Evolutionary conservation across 2,888 invertebrate genomes (phyloP), one percentile per base, ranked within the genome.

Genomic region (Sericinus montela): DNA sequence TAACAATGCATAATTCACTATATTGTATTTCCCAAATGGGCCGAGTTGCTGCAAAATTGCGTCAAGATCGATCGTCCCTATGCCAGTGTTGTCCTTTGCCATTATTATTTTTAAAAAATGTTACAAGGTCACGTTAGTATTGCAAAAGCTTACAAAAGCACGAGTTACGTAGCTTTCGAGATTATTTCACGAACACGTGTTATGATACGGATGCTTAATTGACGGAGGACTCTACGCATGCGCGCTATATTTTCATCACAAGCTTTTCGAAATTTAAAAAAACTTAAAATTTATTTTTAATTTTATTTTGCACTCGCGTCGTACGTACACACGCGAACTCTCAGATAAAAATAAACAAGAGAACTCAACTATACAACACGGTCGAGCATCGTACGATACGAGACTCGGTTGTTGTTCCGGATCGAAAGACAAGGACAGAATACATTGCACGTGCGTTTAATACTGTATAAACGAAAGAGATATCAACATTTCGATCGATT

Each of bases 1-100:
- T 1, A 82, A 60, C 9, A 88, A 60, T 0, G 80, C 79, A 73
- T 85, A 88, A 51, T 86, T 87, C 52, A 85, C 58, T 10, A 88
- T 59, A 36, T 87, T 86, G 54, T 77, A 88, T 51, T 60, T 81
- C 3, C 88, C 87, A 55, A 87, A 87, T 1, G 83, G 63, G 3
- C 87, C 86, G n/a, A 86, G 60, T 14, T 84, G 71, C 32, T 75
- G 58, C 11, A 87, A 52, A 44, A 86, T 77, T 1, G 56, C 65
- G 53, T 88, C 88, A 47, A 88, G 57, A n/a, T 74, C 77, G 1
- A 78, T 50, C 11, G 62, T 56, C 5, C 52, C 57, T 5, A 46
- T 62, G 10, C 57, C 53, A 0, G 62, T 15, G 4, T 58, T 58
- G 40, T 65, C 65, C 29, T 69, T 70, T 10, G 68, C 53, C 86